Evolutionary conservation across 2,797 vertebrate genomes (phyloP), one percentile per base, ranked within the genome.

Genomic region (Octomys mimax): DNA sequence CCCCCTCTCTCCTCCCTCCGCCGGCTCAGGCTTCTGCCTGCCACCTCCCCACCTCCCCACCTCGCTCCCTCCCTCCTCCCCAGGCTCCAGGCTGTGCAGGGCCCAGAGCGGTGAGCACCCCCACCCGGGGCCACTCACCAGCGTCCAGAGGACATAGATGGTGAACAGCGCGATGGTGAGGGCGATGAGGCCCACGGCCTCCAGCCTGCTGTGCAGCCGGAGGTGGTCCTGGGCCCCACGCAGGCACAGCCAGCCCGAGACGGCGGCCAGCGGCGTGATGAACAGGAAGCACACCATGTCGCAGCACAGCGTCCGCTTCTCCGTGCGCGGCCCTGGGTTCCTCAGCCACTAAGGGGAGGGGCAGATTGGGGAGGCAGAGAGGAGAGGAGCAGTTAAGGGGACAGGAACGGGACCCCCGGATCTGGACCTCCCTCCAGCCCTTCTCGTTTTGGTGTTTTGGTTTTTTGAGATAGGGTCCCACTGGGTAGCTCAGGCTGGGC

Each of bases 261-360:
- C 99, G 13, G 99, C 99, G 0, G 99, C 99, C 89, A 99, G 98
- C 0, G 99, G 99, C 0, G 99, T 99, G 96, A 99, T 99, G 96
- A 99, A 99, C 94, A 99, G 98, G 97, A 99, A 99, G 97, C 99
- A 99, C 88, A 99, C 99, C 99, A 99, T 99, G 98, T 99, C 99
- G 0, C 99, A 99, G 98, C 99, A 99, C 33, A 99, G 98, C 0
- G 99, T 99, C 97, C 99, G 99, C 98, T 99, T 99, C 99, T 99
- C 99, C 4, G 99, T 99, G 33, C 99, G 99, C 1, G 99, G 99
- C 31, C 99, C 99, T 0, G 99, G 99, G 95, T 99, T 99, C 97
- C 98, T 99, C 96, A 99, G 99, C 99, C 99, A 99, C 99, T 99
- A 78, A 0, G 4, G 46, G 28, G 0, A 6, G 83, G 54, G 54